Percentiles rank a stretch among this genome's conserved stretches.
phyloP scores from a whole-genome alignment of 1,140 invertebrate species.

The Bilobella aurantiaca region DNA sequence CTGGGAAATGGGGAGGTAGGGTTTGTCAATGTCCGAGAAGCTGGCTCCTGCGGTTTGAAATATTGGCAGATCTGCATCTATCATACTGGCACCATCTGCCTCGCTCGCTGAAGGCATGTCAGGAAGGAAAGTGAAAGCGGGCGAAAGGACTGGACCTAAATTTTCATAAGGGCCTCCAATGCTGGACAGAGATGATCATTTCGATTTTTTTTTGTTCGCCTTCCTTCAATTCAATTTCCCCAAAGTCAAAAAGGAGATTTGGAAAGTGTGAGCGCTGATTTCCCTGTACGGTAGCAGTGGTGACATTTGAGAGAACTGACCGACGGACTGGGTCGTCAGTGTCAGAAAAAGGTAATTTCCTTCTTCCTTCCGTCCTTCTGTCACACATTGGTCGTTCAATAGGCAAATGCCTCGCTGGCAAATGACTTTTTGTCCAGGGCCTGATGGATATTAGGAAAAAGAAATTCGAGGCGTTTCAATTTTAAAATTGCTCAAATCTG shows the following conservation, averaged over 20 bases:
- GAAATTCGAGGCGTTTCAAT: too few species aligned
- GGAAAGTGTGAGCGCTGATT: not conserved
- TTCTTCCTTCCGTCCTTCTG: slow-evolving; percentile 13
- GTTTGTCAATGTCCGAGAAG: too few species aligned
- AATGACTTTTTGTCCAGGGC: too few species aligned
- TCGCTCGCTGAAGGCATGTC: not conserved
- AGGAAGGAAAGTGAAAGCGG: not conserved
- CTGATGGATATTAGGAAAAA: too few species aligned
- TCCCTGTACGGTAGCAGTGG: not conserved
- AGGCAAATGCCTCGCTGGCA: too few species aligned
- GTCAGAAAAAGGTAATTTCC: slow-evolving; percentile 33
- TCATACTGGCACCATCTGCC: not conserved
- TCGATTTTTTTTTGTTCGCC: slow-evolving; percentile 21
- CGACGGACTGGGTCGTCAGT: slow-evolving; percentile 23
- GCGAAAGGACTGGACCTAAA: slow-evolving; percentile 8
- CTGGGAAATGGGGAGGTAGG: not conserved
- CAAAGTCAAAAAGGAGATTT: not conserved
- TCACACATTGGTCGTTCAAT: too few species aligned
- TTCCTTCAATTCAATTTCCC: not conserved
- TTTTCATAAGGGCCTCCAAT: too few species aligned
- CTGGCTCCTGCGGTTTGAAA: too few species aligned
- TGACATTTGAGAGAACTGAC: not conserved
- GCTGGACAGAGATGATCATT: too few species aligned
- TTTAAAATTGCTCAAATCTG: too few species aligned
- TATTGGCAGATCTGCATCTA: not conserved